These are phyloP conservation scores for Cephus pulcher DNA, from an alignment of 2,888 invertebrate species.

Conservation along the genomic window DNA sequence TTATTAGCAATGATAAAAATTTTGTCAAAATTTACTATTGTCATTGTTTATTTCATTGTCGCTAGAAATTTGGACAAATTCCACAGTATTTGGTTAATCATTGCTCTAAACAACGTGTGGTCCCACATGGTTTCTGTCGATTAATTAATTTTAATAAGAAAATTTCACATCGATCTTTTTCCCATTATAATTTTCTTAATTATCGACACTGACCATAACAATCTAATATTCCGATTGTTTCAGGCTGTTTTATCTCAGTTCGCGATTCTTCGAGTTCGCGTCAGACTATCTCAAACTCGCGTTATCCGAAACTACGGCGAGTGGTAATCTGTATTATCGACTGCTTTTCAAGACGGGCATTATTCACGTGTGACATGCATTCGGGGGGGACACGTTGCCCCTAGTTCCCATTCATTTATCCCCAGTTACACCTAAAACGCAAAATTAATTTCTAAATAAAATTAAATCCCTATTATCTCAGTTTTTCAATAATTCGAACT, in stretches of 20 bases:
- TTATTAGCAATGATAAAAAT: not conserved
- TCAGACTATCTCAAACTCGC: not conserved
- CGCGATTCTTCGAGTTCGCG: not conserved
- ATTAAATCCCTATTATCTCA: not conserved
- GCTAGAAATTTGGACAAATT: too few relatives aligned
- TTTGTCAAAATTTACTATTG: too few relatives aligned
- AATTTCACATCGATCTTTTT: not conserved
- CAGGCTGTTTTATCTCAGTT: not conserved
- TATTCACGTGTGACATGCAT: not conserved
- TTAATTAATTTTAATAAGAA: not conserved
- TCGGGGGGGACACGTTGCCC: not conserved
- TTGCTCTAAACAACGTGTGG: too few relatives aligned
- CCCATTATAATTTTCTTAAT: not conserved
- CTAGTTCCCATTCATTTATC: too few relatives aligned
- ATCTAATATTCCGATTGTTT: not conserved
- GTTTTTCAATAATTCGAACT: not conserved
- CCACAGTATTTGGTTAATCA: too few relatives aligned
- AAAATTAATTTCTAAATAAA: too few relatives aligned
- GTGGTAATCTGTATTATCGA: not conserved
- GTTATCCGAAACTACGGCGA: not conserved
- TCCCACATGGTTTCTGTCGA: not conserved
- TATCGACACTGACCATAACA: not conserved
- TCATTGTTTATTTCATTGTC: too few relatives aligned
- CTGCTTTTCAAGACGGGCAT: not conserved
- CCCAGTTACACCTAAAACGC: too few relatives aligned